A percentile compares a stretch with the other conserved stretches of the same genome.
phyloP scores from a whole-genome alignment of 2,113 vertebrate species.

The Xiphias gladius region DNA sequence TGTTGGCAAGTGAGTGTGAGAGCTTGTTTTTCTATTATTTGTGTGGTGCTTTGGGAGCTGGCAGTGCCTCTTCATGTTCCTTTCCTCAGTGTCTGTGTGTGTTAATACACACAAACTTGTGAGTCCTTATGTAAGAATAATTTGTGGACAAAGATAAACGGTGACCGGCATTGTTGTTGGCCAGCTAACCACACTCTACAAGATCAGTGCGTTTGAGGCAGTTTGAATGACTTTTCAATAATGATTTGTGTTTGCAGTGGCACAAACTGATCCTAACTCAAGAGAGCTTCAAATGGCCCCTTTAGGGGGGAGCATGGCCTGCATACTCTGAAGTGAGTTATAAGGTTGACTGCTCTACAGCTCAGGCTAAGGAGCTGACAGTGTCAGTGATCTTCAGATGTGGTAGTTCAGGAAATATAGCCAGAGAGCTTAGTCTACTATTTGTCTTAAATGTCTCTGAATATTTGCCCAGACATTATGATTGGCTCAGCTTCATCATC shows the following conservation, averaged over 20 bases:
- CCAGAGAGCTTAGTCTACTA: neutral
- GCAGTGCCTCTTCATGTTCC: neutral
- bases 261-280: neutral
- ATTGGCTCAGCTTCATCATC: neutral
- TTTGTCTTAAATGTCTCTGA: neutral
- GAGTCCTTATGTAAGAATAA: neutral
- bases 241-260: neutral
- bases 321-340: neutral
- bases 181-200: neutral
- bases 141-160: neutral
- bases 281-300: too few species aligned
- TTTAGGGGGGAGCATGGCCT: too few species aligned
- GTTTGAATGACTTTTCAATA: neutral
- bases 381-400: neutral
- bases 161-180: neutral
- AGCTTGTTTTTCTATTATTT: neutral
- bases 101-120: neutral
- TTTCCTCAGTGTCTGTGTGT: neutral
- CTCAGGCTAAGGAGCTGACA: neutral
- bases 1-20: conserved; percentile 1
- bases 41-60: neutral
- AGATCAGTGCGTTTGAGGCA: too few species aligned
- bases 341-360: neutral
- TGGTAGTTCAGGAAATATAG: neutral
- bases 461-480: neutral